Evolutionary conservation across 1,140 invertebrate species (phyloP).

Genomic region (Calephelis nemesis): DNA sequence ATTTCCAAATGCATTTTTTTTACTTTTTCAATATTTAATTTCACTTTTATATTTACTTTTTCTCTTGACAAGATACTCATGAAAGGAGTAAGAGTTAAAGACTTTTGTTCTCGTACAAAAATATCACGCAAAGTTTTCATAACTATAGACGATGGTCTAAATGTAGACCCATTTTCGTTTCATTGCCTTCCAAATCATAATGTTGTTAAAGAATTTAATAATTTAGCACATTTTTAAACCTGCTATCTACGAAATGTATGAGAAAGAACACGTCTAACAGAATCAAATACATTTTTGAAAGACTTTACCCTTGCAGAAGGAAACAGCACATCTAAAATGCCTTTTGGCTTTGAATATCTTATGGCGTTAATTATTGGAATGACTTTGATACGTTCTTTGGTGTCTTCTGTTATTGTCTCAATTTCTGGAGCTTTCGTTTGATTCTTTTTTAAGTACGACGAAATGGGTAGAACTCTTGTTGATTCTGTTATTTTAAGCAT

Average conservation of each 20-base stretch:
- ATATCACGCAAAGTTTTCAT: no score
- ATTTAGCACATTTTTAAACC: no score
- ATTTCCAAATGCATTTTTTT: no score
- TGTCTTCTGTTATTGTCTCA: slow-evolving; percentile 29
- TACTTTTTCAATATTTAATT: no score
- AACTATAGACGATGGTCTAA: no score
- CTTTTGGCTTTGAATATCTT: slow-evolving; percentile 31
- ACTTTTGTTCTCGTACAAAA: no score
- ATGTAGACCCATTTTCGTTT: no score
- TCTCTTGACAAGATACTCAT: no score
- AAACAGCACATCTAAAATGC: slow-evolving; percentile 50
- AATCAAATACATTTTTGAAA: slow-evolving; percentile 51
- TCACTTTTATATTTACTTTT: no score
- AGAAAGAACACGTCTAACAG: slow-evolving; percentile 44
- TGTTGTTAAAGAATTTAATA: no score
- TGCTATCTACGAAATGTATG: slow-evolving; percentile 41
- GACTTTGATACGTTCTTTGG: slow-evolving; percentile 28
- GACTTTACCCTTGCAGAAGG: slow-evolving; percentile 45
- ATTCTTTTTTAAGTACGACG: slow-evolving; percentile 27
- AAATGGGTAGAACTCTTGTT: slow-evolving; percentile 23
- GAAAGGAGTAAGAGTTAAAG: no score
- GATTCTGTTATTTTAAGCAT: slow-evolving; percentile 31
- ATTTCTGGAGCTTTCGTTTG: not conserved
- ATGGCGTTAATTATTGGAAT: slow-evolving; percentile 32
- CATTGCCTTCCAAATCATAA: no score